A percentile compares a stretch with the other conserved stretches of the same genome.
Evolutionary conservation across 1,140 invertebrate genomes (phyloP).

Genomic region (Lasioglossum albipes): DNA sequence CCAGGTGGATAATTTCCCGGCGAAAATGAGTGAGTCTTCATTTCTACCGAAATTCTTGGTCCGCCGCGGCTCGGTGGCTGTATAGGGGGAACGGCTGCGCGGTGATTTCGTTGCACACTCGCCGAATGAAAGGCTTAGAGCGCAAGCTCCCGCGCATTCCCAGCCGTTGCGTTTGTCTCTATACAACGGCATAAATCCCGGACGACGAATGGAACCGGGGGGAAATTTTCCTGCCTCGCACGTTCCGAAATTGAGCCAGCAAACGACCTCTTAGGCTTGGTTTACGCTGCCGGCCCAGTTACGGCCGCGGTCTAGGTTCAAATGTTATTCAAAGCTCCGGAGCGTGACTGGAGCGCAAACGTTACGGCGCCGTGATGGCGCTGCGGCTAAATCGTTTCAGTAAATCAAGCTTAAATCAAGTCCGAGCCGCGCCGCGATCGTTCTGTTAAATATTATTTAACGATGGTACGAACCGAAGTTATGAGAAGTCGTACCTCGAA

Average conservation of each 20-base stretch:
- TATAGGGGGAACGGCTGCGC: too few species aligned
- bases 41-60: not conserved
- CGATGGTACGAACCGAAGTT: not conserved
- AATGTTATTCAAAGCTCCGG: constrained; percentile 41
- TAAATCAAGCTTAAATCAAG: constrained; percentile 35
- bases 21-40: not conserved
- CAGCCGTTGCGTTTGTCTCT: not conserved
- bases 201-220: not conserved
- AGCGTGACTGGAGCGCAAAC: constrained; percentile 36
- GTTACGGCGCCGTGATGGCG: constrained; percentile 11
- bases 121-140: not conserved
- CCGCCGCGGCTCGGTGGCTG: not conserved
- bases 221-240: constrained; percentile 26
- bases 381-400: constrained; percentile 20
- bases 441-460: constrained; percentile 16
- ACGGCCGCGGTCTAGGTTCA: constrained; percentile 8
- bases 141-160: not conserved
- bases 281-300: constrained; percentile 40
- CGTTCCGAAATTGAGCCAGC: constrained; percentile 26
- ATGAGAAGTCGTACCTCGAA: not conserved
- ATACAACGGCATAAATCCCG: constrained; percentile 4
- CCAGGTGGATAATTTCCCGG: not conserved
- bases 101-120: not conserved
- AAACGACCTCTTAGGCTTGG: constrained; percentile 44
- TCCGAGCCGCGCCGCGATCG: not conserved